Conservation (phyloP, 2,888 invertebrate species). For the Tetragnatha montana region DNA sequence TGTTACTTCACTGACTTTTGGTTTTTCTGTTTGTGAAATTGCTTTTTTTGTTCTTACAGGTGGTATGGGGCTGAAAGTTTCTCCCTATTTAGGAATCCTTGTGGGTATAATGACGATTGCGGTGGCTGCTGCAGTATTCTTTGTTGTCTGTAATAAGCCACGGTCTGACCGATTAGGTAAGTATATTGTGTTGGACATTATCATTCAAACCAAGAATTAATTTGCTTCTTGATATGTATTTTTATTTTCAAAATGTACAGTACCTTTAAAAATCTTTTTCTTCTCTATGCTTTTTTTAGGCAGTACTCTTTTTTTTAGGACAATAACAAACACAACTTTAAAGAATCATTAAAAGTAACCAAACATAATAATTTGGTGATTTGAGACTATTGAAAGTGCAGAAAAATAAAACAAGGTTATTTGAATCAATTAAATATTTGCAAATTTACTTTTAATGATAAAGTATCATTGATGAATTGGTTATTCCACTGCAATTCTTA, state of each 20-base stretch:
- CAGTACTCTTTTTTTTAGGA: too few relatives aligned
- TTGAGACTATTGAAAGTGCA: too few relatives aligned
- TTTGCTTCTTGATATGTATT: neutral
- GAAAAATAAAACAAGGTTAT: too few relatives aligned
- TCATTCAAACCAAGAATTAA: too few relatives aligned
- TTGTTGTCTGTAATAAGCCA: constrained; percentile 54
- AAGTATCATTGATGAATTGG: too few relatives aligned
- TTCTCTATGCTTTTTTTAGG: neutral
- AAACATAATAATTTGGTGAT: too few relatives aligned
- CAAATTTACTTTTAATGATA: too few relatives aligned
- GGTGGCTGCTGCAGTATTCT: constrained; percentile 46
- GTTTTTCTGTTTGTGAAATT: neutral
- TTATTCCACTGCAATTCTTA: too few relatives aligned
- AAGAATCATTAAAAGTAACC: too few relatives aligned
- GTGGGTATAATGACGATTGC: constrained; percentile 57
- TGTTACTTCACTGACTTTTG: neutral
- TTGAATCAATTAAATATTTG: too few relatives aligned
- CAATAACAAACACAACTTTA: too few relatives aligned
- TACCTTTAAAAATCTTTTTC: too few relatives aligned
- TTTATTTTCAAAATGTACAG: neutral
- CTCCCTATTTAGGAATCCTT: constrained; percentile 53
- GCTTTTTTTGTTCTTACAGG: constrained; percentile 19
- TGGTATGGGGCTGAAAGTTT: constrained; percentile 32
- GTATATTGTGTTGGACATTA: neutral
- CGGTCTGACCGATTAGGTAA: constrained; percentile 58